phyloP scores from a whole-genome alignment of 2,113 vertebrate genomes.

The Colaptes auratus region DNA sequence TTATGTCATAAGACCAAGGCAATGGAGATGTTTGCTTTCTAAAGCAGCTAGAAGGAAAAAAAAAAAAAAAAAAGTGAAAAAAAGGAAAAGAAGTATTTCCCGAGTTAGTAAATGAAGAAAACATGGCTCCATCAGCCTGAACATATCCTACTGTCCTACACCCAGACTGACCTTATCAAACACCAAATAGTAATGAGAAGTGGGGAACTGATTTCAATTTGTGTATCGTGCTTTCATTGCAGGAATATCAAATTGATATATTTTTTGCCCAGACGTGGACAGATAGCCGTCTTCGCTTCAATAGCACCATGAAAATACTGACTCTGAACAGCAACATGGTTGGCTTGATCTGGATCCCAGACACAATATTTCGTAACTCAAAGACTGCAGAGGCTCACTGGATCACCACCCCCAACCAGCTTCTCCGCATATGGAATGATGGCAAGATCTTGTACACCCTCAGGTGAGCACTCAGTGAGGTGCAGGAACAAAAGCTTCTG shows the following conservation, averaged over 20 bases:
- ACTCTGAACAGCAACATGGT: slow-evolving; percentile 98
- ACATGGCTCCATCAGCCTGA: background rate
- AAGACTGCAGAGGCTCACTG: slow-evolving; percentile 95
- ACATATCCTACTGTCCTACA: background rate
- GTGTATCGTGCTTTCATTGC: slow-evolving; percentile 45
- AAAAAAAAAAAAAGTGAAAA: too few species aligned
- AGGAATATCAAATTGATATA: slow-evolving; percentile 99
- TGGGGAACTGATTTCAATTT: background rate
- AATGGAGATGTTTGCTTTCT: background rate
- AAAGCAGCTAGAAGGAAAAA: background rate
- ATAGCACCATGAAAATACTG: slow-evolving; percentile 94
- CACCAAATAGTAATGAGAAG: background rate
- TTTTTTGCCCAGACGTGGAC: slow-evolving; percentile 98
- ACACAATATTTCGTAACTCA: slow-evolving; percentile 96
- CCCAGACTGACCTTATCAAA: background rate
- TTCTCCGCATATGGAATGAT: slow-evolving; percentile 97
- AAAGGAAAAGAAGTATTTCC: background rate
- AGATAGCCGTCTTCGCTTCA: slow-evolving; percentile 93
- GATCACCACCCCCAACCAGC: slow-evolving; percentile 96
- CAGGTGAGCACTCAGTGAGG: slow-evolving; percentile 70
- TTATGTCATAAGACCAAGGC: background rate
- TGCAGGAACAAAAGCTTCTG: background rate
- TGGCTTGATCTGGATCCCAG: slow-evolving; percentile 94
- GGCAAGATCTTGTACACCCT: slow-evolving; percentile 96
- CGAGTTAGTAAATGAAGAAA: background rate